A percentile compares a stretch with the other conserved stretches of the same genome.
Conservation (phyloP, 2,797 vertebrate genomes). For the Neoniphon sammara region DNA sequence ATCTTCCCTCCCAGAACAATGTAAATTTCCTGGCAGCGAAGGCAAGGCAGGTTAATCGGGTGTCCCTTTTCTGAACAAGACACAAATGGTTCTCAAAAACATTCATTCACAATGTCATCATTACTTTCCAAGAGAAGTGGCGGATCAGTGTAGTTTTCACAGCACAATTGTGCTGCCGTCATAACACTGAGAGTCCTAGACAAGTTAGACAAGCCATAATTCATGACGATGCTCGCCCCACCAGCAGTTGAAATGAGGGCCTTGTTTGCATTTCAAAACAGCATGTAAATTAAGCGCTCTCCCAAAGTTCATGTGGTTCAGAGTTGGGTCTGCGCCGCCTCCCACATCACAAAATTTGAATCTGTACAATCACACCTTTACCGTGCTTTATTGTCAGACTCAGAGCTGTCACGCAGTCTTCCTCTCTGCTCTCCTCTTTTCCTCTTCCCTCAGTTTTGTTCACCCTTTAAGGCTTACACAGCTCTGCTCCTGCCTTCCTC, state of each 20-base stretch:
- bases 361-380: constrained; percentile 42
- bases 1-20: constrained; percentile 32
- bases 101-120: constrained; percentile 35
- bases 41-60: constrained; percentile 42
- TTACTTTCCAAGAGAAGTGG: constrained; percentile 24
- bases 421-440: constrained; percentile 43
- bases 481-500: constrained; percentile 36
- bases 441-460: constrained; percentile 55
- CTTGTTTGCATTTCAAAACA: constrained; percentile 5
- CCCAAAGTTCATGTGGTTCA: constrained; percentile 13
- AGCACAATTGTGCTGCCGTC: constrained; percentile 23
- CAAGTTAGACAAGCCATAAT: constrained; percentile 19
- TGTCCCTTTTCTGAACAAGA: constrained; percentile 27
- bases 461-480: constrained; percentile 59
- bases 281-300: constrained; percentile 24
- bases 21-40: constrained; percentile 36
- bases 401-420: constrained; percentile 42
- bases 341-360: constrained; percentile 44
- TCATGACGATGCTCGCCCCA: constrained; percentile 17
- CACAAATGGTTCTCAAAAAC: constrained; percentile 32
- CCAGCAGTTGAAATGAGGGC: constrained; percentile 19
- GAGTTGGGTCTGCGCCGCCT: constrained; percentile 35
- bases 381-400: constrained; percentile 38
- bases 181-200: constrained; percentile 27
- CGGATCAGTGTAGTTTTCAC: constrained; percentile 33